Evolutionary conservation across 2,113 vertebrate genomes (phyloP), one percentile per base, ranked within the genome.

Genomic region (Rhinogobius similis): DNA sequence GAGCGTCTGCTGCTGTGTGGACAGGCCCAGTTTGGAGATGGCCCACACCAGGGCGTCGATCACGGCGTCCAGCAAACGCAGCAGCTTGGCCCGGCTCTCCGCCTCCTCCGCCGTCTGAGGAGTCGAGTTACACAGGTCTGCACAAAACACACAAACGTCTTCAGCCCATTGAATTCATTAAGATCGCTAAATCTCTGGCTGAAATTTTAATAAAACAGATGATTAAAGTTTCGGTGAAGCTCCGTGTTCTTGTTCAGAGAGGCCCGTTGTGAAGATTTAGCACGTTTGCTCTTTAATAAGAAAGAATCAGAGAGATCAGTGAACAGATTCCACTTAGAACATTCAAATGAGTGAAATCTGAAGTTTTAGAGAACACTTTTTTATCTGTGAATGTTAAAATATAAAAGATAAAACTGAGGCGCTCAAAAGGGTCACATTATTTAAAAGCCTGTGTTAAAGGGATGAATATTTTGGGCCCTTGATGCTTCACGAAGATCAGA

Each of bases 31-130:
- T 82, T 93, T 96, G 20, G 94, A 93, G 13, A 99, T 99, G 72
- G 95, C 94, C 97, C 97, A 99, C 79, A 98, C 95, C 86, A 99
- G 81, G 0, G 96, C 95, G 0, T 99, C 97, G 0, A 96, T 98
- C 79, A 98, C 95, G 0, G 94, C 81, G 0, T 97, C 96, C 26
- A 99, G 92, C 14, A 99, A 89, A 27, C 92, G 94, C 62, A 94
- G 91, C 78, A 98, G 89, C 73, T 95, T 97, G 73, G 70, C 91
- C 77, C 94, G 90, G 88, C 96, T 98, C 77, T 96, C 95, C 1
- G 90, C 79, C 70, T 97, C 95, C 82, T 94, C 95, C 2, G 90
- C 62, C 0, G 92, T 86, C 63, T 91, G 90, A 0, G 91, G 71
- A 0, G 91, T 87, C 38, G 91, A 75, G 1, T 93, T 90, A 67